Conservation (phyloP, 2,888 invertebrate species). For the Poecilobothrus nobilitatus region DNA sequence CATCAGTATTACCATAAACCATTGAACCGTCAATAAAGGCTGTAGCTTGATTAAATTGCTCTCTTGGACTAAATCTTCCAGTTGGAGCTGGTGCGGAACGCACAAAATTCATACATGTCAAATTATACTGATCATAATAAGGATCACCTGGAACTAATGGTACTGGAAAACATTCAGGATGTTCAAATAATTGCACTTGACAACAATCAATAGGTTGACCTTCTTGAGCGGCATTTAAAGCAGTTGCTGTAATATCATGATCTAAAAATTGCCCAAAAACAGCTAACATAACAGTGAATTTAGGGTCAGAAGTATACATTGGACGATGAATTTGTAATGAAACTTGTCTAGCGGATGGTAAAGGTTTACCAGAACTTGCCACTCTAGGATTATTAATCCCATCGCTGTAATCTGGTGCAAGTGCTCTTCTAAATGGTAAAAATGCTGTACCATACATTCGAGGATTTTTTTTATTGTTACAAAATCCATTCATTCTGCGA, state of each 20-base stretch:
- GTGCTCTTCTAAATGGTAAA: slow-evolving; percentile 60
- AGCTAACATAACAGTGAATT: slow-evolving; percentile 75
- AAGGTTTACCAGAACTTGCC: slow-evolving; percentile 44
- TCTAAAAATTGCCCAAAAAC: slow-evolving; percentile 85
- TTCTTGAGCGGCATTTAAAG: slow-evolving; percentile 61
- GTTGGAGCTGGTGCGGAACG: slow-evolving; percentile 70
- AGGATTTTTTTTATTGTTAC: slow-evolving; percentile 62
- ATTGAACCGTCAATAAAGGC: slow-evolving; percentile 77
- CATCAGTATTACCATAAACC: slow-evolving; percentile 62
- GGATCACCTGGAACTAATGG: slow-evolving; percentile 58
- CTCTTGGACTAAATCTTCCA: slow-evolving; percentile 67
- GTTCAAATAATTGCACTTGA: slow-evolving; percentile 37
- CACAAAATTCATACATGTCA: slow-evolving; percentile 78
- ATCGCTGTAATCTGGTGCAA: slow-evolving; percentile 68
- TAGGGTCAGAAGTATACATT: slow-evolving; percentile 61
- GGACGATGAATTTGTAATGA: slow-evolving; percentile 66
- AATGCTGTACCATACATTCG: slow-evolving; percentile 62
- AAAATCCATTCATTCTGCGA: slow-evolving; percentile 62
- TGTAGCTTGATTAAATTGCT: slow-evolving; percentile 79
- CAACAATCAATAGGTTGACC: slow-evolving; percentile 68
- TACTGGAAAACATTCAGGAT: slow-evolving; percentile 79
- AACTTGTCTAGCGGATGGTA: slow-evolving; percentile 69
- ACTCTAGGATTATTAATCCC: slow-evolving; percentile 59
- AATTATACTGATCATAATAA: slow-evolving; percentile 56
- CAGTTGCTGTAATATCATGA: slow-evolving; percentile 80